phyloP scores from a whole-genome alignment of 2,113 vertebrate species.

The Ictalurus furcatus region DNA sequence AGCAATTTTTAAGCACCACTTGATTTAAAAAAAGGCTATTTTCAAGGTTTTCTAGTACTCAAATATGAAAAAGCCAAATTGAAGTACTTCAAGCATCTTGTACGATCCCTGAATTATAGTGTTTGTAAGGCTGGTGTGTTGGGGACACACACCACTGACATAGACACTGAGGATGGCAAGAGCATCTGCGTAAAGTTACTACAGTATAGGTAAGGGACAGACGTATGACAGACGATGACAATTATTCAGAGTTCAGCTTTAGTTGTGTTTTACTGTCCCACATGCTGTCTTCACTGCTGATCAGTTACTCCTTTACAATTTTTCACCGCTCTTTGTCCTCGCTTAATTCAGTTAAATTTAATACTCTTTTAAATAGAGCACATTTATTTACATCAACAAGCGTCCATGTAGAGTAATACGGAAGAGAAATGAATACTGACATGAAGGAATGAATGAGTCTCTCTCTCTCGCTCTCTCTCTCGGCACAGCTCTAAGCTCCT shows the following conservation, averaged over 20 bases:
- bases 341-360: neutral
- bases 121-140: no score
- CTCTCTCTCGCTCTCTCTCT: neutral
- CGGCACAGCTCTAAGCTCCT: constrained; percentile 58
- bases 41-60: no score
- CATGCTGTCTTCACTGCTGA: neutral
- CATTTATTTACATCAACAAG: constrained; percentile 8
- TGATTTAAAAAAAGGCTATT: no score
- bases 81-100: no score
- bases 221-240: neutral
- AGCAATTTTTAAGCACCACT: no score
- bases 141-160: no score
- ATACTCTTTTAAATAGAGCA: neutral
- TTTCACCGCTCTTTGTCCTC: neutral
- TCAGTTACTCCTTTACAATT: neutral
- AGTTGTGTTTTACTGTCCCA: neutral
- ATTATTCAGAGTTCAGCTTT: neutral
- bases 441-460: neutral
- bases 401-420: neutral
- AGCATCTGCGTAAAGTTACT: neutral
- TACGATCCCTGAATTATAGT: no score
- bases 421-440: neutral
- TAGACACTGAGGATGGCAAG: neutral
- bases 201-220: neutral
- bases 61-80: no score